Percentiles rank a stretch among this genome's conserved stretches.
Evolutionary conservation across 2,113 vertebrate genomes (phyloP).

Genomic region (Gavialis gangeticus): DNA sequence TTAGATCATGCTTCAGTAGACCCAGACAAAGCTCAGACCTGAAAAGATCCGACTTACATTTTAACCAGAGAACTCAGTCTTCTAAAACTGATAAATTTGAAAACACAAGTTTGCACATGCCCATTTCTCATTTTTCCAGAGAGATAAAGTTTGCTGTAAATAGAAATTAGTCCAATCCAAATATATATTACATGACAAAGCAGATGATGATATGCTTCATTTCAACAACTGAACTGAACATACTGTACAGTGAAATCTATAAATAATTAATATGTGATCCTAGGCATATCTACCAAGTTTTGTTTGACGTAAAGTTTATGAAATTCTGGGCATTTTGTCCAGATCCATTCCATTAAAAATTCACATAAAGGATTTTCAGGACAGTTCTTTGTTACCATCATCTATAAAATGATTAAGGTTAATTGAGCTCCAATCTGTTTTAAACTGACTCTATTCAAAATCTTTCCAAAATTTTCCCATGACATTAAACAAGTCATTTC

Average conservation of each 20-base stretch:
- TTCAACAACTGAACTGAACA: neutral
- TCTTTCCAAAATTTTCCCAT: too few relatives aligned
- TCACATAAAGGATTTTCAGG: too few relatives aligned
- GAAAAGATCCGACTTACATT: neutral
- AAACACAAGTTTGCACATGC: neutral
- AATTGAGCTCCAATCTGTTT: too few relatives aligned
- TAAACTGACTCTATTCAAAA: too few relatives aligned
- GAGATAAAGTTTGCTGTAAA: neutral
- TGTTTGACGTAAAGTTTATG: neutral
- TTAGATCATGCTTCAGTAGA: neutral
- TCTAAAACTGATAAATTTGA: neutral
- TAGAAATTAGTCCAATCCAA: neutral
- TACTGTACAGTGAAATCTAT: neutral
- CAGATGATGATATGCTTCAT: neutral
- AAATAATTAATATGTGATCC: conserved; percentile 36
- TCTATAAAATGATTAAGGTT: too few relatives aligned
- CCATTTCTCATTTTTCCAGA: neutral
- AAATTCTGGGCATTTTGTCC: too few relatives aligned
- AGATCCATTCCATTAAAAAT: too few relatives aligned
- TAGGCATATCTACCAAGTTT: conserved; percentile 21
- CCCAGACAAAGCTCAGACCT: neutral
- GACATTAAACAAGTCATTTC: too few relatives aligned
- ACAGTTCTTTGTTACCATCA: too few relatives aligned
- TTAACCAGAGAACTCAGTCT: neutral
- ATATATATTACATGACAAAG: neutral